Conservation (phyloP, 2,888 invertebrate species). For the Meliscaeva auricollis region DNA sequence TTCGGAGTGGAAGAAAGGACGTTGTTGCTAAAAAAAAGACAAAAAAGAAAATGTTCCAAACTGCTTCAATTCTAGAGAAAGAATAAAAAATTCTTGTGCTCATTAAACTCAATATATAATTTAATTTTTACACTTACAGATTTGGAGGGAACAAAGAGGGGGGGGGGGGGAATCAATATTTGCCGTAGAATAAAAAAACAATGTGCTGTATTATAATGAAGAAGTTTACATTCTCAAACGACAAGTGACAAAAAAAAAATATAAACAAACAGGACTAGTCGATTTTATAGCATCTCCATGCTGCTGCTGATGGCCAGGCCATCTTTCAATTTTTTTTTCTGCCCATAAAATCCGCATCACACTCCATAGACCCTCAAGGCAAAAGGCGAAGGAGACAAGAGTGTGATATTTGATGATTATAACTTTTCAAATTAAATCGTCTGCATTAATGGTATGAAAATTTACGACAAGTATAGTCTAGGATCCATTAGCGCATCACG, state of each 20-base stretch:
- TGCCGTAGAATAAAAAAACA: too few species aligned
- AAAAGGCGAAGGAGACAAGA: not conserved
- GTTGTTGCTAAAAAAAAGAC: too few species aligned
- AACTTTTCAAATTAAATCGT: conserved; percentile 59
- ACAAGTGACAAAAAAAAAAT: not conserved
- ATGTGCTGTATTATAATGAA: not conserved
- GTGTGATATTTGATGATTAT: conserved; percentile 50
- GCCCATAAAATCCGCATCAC: conserved; percentile 11
- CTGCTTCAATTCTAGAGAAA: too few species aligned
- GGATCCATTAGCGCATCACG: conserved; percentile 27
- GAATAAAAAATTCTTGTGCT: too few species aligned
- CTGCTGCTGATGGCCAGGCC: not conserved
- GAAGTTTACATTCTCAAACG: conserved; percentile 39
- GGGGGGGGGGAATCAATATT: too few species aligned
- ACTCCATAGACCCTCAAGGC: conserved; percentile 9
- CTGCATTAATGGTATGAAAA: conserved; percentile 51
- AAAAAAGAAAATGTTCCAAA: too few species aligned
- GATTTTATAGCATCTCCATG: not conserved
- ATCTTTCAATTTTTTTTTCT: not conserved
- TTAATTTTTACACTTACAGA: too few species aligned
- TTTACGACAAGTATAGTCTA: conserved; percentile 58
- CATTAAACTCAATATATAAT: too few species aligned
- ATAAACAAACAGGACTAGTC: not conserved
- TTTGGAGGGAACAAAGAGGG: too few species aligned
- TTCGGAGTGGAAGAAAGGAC: too few species aligned